phyloP scores from a whole-genome alignment of 2,888 invertebrate species.

The Prostheceraeus crozeri region DNA sequence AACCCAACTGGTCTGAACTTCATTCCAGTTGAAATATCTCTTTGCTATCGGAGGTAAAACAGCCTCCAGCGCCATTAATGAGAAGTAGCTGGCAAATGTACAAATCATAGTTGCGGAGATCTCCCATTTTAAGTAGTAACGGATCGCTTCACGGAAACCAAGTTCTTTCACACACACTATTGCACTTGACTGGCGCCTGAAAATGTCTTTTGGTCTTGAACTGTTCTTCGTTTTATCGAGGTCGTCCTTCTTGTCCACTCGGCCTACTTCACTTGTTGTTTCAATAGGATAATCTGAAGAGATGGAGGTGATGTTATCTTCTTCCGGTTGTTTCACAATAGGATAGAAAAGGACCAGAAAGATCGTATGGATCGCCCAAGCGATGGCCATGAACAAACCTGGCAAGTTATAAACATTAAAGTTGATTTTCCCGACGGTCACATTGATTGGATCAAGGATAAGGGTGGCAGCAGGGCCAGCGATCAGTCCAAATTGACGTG shows the following conservation, averaged over 20 bases:
- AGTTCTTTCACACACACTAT: too few relatives aligned
- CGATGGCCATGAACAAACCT: conserved; percentile 34
- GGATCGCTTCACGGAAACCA: too few relatives aligned
- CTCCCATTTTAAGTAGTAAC: not conserved
- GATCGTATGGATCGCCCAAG: conserved; percentile 37
- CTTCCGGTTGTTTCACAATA: conserved; percentile 24
- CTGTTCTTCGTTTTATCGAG: too few relatives aligned
- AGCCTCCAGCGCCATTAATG: conserved; percentile 34
- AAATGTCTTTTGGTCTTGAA: too few relatives aligned
- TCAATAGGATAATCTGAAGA: too few relatives aligned
- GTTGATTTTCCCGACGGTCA: conserved; percentile 24
- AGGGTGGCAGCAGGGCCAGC: conserved; percentile 34
- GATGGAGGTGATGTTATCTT: not conserved
- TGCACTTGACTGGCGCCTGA: too few relatives aligned
- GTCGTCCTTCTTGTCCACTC: too few relatives aligned
- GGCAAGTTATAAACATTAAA: conserved; percentile 34
- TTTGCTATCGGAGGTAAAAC: conserved; percentile 32
- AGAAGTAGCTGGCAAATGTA: conserved; percentile 30
- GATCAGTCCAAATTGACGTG: conserved; percentile 32
- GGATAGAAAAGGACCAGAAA: conserved; percentile 34
- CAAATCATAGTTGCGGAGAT: conserved; percentile 24
- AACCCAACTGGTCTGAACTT: conserved; percentile 36
- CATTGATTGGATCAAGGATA: conserved; percentile 17
- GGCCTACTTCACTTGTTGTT: too few relatives aligned
- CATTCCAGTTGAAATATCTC: conserved; percentile 32